phyloP scores from a whole-genome alignment of 2,797 vertebrate genomes.

The Cynodonichthys magdalenae region DNA sequence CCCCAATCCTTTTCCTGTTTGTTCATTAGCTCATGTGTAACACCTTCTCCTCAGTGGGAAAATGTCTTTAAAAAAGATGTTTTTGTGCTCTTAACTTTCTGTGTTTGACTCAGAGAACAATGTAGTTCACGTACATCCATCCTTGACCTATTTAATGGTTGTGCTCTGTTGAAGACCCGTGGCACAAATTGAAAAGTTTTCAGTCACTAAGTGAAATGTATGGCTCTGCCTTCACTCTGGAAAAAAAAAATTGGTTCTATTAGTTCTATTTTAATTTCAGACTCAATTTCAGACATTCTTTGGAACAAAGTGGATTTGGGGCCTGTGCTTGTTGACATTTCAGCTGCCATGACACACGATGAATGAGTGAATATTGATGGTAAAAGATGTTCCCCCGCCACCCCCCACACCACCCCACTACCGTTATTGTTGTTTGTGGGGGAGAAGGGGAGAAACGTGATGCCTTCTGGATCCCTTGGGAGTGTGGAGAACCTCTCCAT shows the following conservation, averaged over 20 bases:
- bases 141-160: constrained; percentile 83
- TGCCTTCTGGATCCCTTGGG: constrained; percentile 77
- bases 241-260: constrained; percentile 63
- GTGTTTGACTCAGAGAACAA: constrained; percentile 57
- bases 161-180: constrained; percentile 76
- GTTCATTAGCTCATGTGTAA: constrained; percentile 31
- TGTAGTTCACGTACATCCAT: constrained; percentile 73
- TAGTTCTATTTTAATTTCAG: constrained; percentile 87
- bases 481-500: constrained; percentile 82
- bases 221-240: constrained; percentile 75
- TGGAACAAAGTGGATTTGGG: constrained; percentile 64
- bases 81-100: constrained; percentile 53
- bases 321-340: constrained; percentile 76
- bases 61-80: constrained; percentile 39
- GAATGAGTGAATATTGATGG: constrained; percentile 87
- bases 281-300: constrained; percentile 80
- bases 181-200: constrained; percentile 84
- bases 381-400: constrained; percentile 76
- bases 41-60: constrained; percentile 18
- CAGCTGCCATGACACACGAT: constrained; percentile 84
- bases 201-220: constrained; percentile 82
- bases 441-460: constrained; percentile 58
- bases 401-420: constrained; percentile 72
- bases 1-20: constrained; percentile 25
- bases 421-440: constrained; percentile 61